These are phyloP conservation scores for Pemphigus obesinymphae DNA, from an alignment of 1,140 invertebrate species.

Conservation along the genomic window DNA sequence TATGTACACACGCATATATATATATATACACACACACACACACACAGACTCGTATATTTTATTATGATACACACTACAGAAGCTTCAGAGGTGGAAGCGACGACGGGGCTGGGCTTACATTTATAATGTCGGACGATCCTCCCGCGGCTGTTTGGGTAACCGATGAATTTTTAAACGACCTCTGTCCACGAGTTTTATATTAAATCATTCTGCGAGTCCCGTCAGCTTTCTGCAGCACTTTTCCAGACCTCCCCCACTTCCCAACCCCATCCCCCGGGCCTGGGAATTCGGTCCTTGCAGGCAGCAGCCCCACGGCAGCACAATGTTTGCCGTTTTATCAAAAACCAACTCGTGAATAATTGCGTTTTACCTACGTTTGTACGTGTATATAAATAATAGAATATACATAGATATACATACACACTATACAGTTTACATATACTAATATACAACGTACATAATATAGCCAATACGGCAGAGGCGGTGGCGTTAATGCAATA, in stretches of 20 bases:
- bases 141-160: conserved; percentile 13
- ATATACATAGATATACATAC: neutral
- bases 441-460: neutral
- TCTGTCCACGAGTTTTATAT: conserved; percentile 27
- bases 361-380: neutral
- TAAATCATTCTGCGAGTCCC: neutral
- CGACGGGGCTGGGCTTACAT: neutral
- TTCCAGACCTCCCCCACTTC: too few relatives aligned
- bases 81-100: neutral
- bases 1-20: neutral
- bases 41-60: neutral
- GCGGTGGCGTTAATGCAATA: neutral
- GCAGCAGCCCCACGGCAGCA: neutral
- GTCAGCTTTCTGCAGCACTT: neutral
- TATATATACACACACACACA: neutral
- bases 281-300: neutral
- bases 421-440: neutral
- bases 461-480: neutral
- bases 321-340: conserved; percentile 28
- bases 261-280: neutral
- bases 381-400: too few relatives aligned
- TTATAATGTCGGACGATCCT: neutral
- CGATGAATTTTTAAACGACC: conserved; percentile 34
- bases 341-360: conserved; percentile 22
- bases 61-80: neutral